phyloP scores from a whole-genome alignment of 2,797 vertebrate genomes.

The Anas bahamensis region DNA sequence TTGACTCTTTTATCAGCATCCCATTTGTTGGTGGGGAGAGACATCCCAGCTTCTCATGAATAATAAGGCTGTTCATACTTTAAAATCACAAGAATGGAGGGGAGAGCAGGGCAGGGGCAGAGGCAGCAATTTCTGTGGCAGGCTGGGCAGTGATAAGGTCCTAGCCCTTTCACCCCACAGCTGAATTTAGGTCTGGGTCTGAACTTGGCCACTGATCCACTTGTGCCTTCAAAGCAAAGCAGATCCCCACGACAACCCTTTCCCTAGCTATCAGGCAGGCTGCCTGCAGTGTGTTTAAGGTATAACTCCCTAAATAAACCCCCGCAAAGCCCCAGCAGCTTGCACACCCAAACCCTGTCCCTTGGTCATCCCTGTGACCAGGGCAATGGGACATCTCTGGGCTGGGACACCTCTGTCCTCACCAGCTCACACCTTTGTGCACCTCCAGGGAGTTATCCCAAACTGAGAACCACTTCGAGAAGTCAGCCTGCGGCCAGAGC shows the following conservation, averaged over 20 bases:
- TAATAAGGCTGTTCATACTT: background rate
- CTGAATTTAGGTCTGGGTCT: background rate
- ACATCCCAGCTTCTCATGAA: background rate
- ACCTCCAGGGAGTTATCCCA: background rate
- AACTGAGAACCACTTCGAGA: background rate
- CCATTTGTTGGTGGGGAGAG: background rate
- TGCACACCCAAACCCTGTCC: background rate
- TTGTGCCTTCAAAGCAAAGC: background rate
- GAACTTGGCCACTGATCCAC: background rate
- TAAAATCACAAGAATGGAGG: background rate
- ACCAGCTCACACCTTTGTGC: background rate
- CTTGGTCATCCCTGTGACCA: background rate
- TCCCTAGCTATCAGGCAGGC: background rate
- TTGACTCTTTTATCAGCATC: conserved; percentile 21
- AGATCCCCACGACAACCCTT: background rate
- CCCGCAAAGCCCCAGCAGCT: background rate
- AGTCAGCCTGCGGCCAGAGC: no score
- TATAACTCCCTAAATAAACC: background rate
- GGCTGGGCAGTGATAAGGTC: background rate
- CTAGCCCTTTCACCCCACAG: background rate
- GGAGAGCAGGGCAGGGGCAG: background rate
- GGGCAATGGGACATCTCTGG: background rate
- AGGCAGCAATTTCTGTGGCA: background rate
- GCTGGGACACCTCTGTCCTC: background rate
- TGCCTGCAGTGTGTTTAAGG: background rate